Evolutionary conservation across 2,888 invertebrate genomes (phyloP).

Genomic region (Pheosia tremula): DNA sequence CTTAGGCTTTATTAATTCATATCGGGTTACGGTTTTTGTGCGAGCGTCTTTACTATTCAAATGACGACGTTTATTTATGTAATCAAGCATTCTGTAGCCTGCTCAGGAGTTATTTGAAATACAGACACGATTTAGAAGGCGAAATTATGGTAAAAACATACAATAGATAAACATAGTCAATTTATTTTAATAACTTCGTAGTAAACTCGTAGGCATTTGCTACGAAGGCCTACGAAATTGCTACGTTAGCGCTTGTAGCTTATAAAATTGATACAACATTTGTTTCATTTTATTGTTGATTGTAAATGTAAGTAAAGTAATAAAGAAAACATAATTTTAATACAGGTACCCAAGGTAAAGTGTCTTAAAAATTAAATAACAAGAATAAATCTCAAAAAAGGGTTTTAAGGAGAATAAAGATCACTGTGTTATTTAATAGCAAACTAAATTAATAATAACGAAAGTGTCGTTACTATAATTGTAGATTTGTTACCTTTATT

Average conservation of each 20-base stretch:
- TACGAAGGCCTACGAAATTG: conserved; percentile 41
- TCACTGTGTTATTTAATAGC: too few species aligned
- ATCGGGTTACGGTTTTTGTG: conserved; percentile 53
- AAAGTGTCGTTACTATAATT: too few species aligned
- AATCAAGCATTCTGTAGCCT: conserved; percentile 9
- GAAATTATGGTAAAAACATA: background rate
- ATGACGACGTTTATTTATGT: conserved; percentile 45
- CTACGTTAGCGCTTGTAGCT: conserved; percentile 28
- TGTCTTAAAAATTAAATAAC: too few species aligned
- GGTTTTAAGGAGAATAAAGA: too few species aligned
- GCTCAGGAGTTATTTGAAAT: conserved; percentile 11
- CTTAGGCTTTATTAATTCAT: conserved; percentile 66
- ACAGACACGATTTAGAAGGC: conserved; percentile 7
- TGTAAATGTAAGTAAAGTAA: too few species aligned
- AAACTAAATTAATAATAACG: too few species aligned
- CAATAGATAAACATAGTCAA: conserved; percentile 5
- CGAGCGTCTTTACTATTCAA: conserved; percentile 51
- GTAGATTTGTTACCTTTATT: too few species aligned
- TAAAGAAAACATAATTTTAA: too few species aligned
- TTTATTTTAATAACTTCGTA: conserved; percentile 25
- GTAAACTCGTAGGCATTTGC: conserved; percentile 39
- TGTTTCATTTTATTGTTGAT: too few species aligned
- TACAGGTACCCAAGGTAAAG: too few species aligned
- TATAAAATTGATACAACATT: background rate
- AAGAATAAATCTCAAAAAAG: too few species aligned